A percentile compares a stretch with the other conserved stretches of the same genome.
Evolutionary conservation across 2,797 vertebrate species (phyloP).

Genomic region (Spondyliosoma cantharus): DNA sequence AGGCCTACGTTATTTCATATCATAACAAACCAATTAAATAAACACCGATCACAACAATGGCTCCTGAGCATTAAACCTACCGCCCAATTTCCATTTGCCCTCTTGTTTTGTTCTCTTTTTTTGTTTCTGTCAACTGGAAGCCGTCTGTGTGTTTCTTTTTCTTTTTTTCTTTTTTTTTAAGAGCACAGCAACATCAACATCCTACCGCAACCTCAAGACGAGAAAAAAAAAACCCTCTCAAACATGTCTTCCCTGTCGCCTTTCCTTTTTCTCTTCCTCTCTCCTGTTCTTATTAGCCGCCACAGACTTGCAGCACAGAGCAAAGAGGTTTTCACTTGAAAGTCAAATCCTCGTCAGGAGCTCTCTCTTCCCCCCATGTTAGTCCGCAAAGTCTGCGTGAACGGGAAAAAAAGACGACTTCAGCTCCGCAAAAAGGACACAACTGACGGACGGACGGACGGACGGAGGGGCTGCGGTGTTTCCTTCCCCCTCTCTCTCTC

Average conservation of each 20-base stretch:
- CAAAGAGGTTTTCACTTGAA: slow-evolving; percentile 69
- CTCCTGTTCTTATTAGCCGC: slow-evolving; percentile 56
- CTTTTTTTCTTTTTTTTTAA: slow-evolving; percentile 35
- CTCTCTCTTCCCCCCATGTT: slow-evolving; percentile 75
- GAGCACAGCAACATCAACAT: slow-evolving; percentile 64
- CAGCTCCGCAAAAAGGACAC: neutral
- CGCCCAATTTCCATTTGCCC: slow-evolving; percentile 55
- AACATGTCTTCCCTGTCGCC: slow-evolving; percentile 81
- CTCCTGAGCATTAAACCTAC: slow-evolving; percentile 53
- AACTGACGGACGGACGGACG: slow-evolving; percentile 25
- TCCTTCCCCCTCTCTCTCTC: slow-evolving; percentile 63
- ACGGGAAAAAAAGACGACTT: slow-evolving; percentile 39
- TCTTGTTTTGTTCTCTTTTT: neutral
- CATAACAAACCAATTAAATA: slow-evolving; percentile 77
- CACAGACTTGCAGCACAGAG: slow-evolving; percentile 66
- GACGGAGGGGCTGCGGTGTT: slow-evolving; percentile 66
- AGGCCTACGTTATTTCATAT: slow-evolving; percentile 73
- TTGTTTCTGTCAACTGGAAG: slow-evolving; percentile 7
- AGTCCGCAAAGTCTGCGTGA: slow-evolving; percentile 74
- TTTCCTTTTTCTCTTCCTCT: slow-evolving; percentile 26
- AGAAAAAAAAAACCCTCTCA: slow-evolving; percentile 60
- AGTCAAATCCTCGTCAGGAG: slow-evolving; percentile 78
- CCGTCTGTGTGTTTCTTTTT: slow-evolving; percentile 11
- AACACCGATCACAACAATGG: slow-evolving; percentile 63
- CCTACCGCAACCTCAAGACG: slow-evolving; percentile 77